Evolutionary conservation across 1,140 invertebrate species (phyloP).

Genomic region (Scaptomyza pallida): DNA sequence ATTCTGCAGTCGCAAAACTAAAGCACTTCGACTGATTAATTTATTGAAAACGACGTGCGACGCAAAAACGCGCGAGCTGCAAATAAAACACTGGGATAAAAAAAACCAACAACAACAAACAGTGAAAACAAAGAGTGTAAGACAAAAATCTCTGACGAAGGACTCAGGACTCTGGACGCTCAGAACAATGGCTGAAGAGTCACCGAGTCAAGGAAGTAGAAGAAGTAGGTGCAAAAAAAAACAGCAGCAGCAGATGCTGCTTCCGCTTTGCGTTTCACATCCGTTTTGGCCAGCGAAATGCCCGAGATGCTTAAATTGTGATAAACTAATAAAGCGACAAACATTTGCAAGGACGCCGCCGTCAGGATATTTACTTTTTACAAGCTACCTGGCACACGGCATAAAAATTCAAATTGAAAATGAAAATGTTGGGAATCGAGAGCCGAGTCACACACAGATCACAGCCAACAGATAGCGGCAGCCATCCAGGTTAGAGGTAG

Average conservation of each 20-base stretch:
- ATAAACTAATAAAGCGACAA: slow-evolving; percentile 82
- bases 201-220: background rate
- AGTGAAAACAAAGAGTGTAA: slow-evolving; percentile 66
- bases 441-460: slow-evolving; percentile 51
- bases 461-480: slow-evolving; percentile 44
- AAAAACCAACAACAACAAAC: slow-evolving; percentile 17
- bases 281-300: slow-evolving; percentile 30
- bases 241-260: slow-evolving; percentile 47
- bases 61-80: slow-evolving; percentile 28
- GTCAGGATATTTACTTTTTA: slow-evolving; percentile 78
- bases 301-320: slow-evolving; percentile 64
- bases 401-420: slow-evolving; percentile 82
- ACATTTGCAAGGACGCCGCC: slow-evolving; percentile 46
- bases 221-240: slow-evolving; percentile 26
- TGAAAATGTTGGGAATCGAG: slow-evolving; percentile 58
- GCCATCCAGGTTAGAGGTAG: slow-evolving; percentile 4
- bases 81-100: background rate
- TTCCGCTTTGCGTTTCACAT: slow-evolving; percentile 45
- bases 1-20: slow-evolving; percentile 32
- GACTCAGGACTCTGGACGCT: slow-evolving; percentile 23
- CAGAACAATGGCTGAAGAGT: slow-evolving; percentile 34
- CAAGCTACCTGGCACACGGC: slow-evolving; percentile 50
- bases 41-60: slow-evolving; percentile 73
- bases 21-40: slow-evolving; percentile 77
- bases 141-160: slow-evolving; percentile 50